Conservation (phyloP, 2,113 vertebrate species). For the Corythoichthys intestinalis region DNA sequence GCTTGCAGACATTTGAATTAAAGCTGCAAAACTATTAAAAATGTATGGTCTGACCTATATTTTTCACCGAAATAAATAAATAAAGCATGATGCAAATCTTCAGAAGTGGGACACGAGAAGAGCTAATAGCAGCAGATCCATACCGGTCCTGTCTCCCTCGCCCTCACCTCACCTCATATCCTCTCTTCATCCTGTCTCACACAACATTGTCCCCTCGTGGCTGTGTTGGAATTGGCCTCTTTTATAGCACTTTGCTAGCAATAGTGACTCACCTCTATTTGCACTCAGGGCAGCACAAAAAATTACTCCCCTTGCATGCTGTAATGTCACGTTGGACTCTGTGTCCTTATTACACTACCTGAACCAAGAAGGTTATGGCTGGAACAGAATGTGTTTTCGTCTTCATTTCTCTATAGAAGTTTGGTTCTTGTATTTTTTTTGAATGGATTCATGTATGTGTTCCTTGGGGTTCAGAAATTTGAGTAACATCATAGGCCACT, state of each 20-base stretch:
- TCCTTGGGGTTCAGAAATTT: no score
- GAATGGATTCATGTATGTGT: not conserved
- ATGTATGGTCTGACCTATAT: constrained; percentile 76
- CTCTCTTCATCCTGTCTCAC: constrained; percentile 28
- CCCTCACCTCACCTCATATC: constrained; percentile 3
- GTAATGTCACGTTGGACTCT: constrained; percentile 8
- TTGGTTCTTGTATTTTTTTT: not conserved
- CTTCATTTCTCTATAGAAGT: not conserved
- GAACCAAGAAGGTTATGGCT: not conserved
- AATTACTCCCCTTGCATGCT: constrained; percentile 25
- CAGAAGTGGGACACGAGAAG: constrained; percentile 62
- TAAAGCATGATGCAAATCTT: constrained; percentile 64
- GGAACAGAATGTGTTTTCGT: not conserved
- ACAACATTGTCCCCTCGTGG: constrained; percentile 33
- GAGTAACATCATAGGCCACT: no score
- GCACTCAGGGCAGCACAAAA: constrained; percentile 19
- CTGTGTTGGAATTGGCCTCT: constrained; percentile 41
- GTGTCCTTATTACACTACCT: constrained; percentile 1
- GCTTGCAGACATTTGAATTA: constrained; percentile 65
- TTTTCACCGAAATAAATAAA: constrained; percentile 73
- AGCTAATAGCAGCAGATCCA: constrained; percentile 54
- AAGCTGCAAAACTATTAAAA: constrained; percentile 70
- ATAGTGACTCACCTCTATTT: constrained; percentile 46
- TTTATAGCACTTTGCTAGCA: constrained; percentile 20
- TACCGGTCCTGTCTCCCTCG: constrained; percentile 21